Evolutionary conservation across 2,888 invertebrate genomes (phyloP).

Genomic region (Glaucopsyche alexis): DNA sequence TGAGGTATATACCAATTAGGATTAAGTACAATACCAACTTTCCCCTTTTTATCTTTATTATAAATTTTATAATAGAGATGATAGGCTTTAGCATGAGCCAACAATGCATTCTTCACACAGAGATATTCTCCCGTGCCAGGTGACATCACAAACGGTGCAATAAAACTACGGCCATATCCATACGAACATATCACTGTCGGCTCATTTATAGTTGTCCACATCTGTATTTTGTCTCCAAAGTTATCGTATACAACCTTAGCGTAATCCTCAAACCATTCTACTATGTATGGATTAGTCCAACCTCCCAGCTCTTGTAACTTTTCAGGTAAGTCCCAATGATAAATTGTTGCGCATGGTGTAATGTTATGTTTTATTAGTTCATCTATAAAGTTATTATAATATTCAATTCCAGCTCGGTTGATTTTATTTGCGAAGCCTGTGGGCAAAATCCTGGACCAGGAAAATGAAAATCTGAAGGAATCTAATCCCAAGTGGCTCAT

Average conservation of each 20-base stretch:
- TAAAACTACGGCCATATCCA: slow-evolving; percentile 58
- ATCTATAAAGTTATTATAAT: background rate
- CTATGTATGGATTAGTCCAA: background rate
- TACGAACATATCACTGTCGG: slow-evolving; percentile 66
- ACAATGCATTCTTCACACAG: slow-evolving; percentile 73
- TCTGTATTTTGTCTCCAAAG: slow-evolving; percentile 80
- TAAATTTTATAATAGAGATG: slow-evolving; percentile 62
- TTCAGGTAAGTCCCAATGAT: slow-evolving; percentile 2
- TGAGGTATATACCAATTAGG: slow-evolving; percentile 44
- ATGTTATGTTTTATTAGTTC: background rate
- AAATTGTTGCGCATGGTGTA: background rate
- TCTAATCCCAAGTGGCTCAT: slow-evolving; percentile 66
- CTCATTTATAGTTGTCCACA: slow-evolving; percentile 87
- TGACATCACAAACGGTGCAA: slow-evolving; percentile 50
- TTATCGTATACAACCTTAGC: slow-evolving; percentile 57
- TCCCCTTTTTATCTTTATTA: slow-evolving; percentile 49
- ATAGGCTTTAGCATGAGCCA: slow-evolving; percentile 78
- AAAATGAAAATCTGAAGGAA: slow-evolving; percentile 80
- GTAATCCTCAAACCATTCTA: background rate
- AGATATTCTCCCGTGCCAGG: slow-evolving; percentile 48
- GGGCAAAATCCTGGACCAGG: slow-evolving; percentile 84
- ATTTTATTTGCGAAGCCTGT: slow-evolving; percentile 73
- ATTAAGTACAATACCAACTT: slow-evolving; percentile 31
- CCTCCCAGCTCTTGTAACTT: background rate
- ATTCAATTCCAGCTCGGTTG: slow-evolving; percentile 75